Base-by-base conservation (phyloP, 2,797 vertebrate genomes). In the Podargus strigoides region DNA sequence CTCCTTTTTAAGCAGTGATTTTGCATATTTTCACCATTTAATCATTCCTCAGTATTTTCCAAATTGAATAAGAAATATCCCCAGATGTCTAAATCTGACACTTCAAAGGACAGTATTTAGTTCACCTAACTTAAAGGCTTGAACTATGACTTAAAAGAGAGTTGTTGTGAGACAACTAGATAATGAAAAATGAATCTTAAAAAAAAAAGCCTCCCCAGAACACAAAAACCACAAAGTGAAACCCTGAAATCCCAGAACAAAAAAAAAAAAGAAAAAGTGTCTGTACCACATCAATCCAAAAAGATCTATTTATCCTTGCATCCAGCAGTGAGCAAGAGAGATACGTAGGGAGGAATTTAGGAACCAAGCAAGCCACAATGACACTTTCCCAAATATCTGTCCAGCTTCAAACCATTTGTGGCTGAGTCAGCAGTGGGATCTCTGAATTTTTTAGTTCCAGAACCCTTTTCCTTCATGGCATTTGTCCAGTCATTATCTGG, bases 151-250 rank as follows among this genome's bases (percentile, higher is more conserved):
- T 93, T 89, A 19, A 78, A 83, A 82, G 47, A 60, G 30, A 89
- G 42, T 9, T 66, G 15, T 23, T 85, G 34, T 24, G 42, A 94
- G 81, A 89, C 77, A 84, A 88, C 37, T 52, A 76, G 77, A 84
- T 93, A 92, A 93, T 85, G 80, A 86, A 91, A 94, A 93, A 86
- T 64, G 10, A 82, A 63, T 37, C 67, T 83, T 75, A 53, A 42
- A 81, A 82, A 42, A 81, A 82, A 50, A 73, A 67, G 32, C 49
- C 52, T 90, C 30, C 24, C 22, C 55, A 82, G 77, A 92, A 89
- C 23, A 90, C 39, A 85, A 89, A 90, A 23, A 6, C n/a, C 63
- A 83, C 52, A 87, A 76, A 79, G 28, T 19, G 39, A 89, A 94
- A 89, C 52, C 74, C 44, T 79, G 58, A 82, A 95, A 92, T 24